Conservation (phyloP, 2,797 vertebrate species). For the Labroides dimidiatus region DNA sequence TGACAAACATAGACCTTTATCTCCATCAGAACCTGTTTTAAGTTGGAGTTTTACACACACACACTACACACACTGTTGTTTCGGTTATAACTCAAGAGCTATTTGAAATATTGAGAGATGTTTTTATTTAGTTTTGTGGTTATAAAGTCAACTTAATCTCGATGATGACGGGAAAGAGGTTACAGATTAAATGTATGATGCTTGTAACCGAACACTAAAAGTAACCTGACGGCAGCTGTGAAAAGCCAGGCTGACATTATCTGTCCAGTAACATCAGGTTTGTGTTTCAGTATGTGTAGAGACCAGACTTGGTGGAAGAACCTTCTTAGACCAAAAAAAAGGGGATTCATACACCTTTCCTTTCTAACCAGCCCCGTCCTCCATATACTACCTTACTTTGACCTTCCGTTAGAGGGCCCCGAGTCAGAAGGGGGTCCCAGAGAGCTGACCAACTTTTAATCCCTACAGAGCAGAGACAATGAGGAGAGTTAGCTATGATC, state of each 20-base stretch:
- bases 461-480: too few relatives aligned
- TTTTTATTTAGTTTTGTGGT: not conserved
- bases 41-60: not conserved
- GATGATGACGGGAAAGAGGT: not conserved
- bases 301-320: too few relatives aligned
- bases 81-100: not conserved
- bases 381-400: too few relatives aligned
- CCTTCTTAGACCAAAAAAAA: too few relatives aligned
- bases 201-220: not conserved
- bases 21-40: not conserved
- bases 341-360: too few relatives aligned
- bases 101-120: not conserved
- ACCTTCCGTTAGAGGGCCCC: too few relatives aligned
- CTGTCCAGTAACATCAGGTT: not conserved
- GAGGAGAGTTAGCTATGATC: too few relatives aligned
- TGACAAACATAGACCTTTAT: not conserved
- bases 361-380: too few relatives aligned
- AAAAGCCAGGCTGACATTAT: too few relatives aligned
- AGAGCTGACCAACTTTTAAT: too few relatives aligned
- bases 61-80: too few relatives aligned
- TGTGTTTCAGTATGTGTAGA: not conserved
- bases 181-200: not conserved
- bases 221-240: not conserved
- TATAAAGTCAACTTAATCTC: slow-evolving; percentile 1
- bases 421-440: too few relatives aligned